Conservation (phyloP, 2,888 invertebrate genomes). For the Suillia variegata region DNA sequence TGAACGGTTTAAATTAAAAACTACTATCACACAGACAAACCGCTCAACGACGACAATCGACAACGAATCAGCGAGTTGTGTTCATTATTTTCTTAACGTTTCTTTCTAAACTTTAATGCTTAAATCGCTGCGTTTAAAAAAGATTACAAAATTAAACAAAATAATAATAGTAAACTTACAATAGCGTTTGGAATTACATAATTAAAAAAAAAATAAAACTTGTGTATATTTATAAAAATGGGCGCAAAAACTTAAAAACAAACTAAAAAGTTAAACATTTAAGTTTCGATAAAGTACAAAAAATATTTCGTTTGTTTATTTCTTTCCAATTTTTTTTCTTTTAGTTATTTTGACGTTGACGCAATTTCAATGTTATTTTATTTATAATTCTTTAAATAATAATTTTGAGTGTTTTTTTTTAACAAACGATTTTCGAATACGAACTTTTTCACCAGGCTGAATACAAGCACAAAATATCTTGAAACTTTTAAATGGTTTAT, state of each 20-base stretch:
- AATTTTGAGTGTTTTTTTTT: neutral
- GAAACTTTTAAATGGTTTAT: too few relatives aligned
- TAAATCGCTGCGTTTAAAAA: neutral
- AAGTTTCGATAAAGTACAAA: too few relatives aligned
- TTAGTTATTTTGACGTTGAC: neutral
- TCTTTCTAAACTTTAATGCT: neutral
- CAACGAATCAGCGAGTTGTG: constrained; percentile 12
- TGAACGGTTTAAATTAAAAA: constrained; percentile 57
- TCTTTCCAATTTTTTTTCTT: constrained; percentile 10
- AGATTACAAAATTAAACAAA: neutral
- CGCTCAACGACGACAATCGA: constrained; percentile 38
- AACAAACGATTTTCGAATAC: too few relatives aligned
- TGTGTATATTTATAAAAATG: constrained; percentile 1
- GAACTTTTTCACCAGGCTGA: too few relatives aligned
- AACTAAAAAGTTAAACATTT: too few relatives aligned
- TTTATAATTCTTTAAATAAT: constrained; percentile 11
- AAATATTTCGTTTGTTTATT: too few relatives aligned
- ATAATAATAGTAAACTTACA: constrained; percentile 17
- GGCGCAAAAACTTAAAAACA: constrained; percentile 3
- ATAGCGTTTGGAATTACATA: constrained; percentile 14
- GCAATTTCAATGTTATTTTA: neutral
- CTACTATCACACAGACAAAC: constrained; percentile 63
- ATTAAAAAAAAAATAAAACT: constrained; percentile 19
- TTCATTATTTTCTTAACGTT: constrained; percentile 5
- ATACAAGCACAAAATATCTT: too few relatives aligned